Conservation (phyloP, 2,888 invertebrate species). For the Scaptomyza reducta region DNA sequence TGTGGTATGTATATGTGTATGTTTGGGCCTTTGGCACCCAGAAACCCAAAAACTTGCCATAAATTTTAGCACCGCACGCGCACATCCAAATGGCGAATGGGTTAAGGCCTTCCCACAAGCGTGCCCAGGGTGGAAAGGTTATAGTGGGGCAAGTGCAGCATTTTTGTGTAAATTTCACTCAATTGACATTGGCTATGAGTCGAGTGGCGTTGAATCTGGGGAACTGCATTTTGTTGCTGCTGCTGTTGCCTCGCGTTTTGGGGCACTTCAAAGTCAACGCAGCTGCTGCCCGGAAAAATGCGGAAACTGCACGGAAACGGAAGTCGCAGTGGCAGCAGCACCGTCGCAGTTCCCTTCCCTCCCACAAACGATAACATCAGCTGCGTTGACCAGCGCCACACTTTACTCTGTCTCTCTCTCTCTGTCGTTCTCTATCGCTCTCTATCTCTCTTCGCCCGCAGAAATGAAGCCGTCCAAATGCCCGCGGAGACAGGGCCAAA, state of each 20-base stretch:
- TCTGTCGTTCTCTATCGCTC: no score
- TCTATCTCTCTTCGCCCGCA: not conserved
- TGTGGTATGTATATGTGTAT: slow-evolving; percentile 5
- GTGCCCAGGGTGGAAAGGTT: not conserved
- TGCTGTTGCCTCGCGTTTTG: slow-evolving; percentile 38
- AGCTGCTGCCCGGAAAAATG: slow-evolving; percentile 73
- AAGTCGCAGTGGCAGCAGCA: slow-evolving; percentile 77
- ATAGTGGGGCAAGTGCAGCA: slow-evolving; percentile 32
- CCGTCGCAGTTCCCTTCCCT: slow-evolving; percentile 20
- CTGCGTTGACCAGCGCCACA: slow-evolving; percentile 63
- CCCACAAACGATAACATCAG: slow-evolving; percentile 58
- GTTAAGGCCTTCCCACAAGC: slow-evolving; percentile 53
- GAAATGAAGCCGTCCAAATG: slow-evolving; percentile 41
- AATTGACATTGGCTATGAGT: slow-evolving; percentile 72
- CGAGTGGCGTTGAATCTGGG: slow-evolving; percentile 19
- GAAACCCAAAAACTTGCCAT: slow-evolving; percentile 74
- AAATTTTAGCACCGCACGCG: slow-evolving; percentile 68
- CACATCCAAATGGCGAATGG: slow-evolving; percentile 62
- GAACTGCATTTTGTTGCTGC: slow-evolving; percentile 21
- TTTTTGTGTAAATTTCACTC: slow-evolving; percentile 74
- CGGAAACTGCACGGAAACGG: slow-evolving; percentile 79
- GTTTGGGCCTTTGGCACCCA: slow-evolving; percentile 36
- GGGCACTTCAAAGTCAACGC: slow-evolving; percentile 76
- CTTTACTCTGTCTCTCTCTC: not conserved
- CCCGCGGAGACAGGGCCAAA: slow-evolving; percentile 39